Conservation (phyloP, 2,888 invertebrate genomes). For the Fragum sueziense region DNA sequence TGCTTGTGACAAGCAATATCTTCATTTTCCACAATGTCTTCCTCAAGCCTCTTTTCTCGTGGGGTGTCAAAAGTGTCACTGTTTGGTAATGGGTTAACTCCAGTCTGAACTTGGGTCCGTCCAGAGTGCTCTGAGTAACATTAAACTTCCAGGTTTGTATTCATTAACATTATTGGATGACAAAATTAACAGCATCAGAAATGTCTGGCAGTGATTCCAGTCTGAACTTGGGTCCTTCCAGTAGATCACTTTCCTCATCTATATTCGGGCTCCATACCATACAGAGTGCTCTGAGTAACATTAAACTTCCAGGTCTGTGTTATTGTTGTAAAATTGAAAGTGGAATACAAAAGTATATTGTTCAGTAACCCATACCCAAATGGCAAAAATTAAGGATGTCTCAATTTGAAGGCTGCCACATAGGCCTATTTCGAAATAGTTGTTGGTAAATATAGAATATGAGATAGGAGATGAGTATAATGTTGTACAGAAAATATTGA, state of each 20-base stretch:
- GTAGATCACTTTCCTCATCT: slow-evolving; percentile 15
- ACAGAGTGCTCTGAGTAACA: slow-evolving; percentile 57
- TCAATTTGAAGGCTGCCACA: no score
- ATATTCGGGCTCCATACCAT: slow-evolving; percentile 61
- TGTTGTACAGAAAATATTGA: background rate
- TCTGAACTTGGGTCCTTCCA: slow-evolving; percentile 60
- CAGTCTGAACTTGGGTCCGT: no score
- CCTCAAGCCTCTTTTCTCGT: background rate
- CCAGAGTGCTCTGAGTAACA: no score
- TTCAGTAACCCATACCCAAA: no score
- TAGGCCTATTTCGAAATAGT: no score
- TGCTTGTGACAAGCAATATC: no score
- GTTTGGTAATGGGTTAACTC: background rate
- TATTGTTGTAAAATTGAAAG: no score
- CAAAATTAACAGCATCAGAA: background rate
- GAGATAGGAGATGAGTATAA: background rate
- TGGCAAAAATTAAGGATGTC: no score
- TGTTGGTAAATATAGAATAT: background rate
- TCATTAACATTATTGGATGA: no score
- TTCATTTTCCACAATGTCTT: background rate
- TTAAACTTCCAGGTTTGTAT: no score
- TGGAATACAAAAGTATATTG: no score
- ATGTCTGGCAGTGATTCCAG: slow-evolving; percentile 56
- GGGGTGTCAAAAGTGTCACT: background rate
- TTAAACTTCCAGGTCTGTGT: slow-evolving; percentile 50